Percentiles rank a stretch among this genome's conserved stretches.
These are phyloP conservation scores for Calephelis virginiensis DNA, from an alignment of 1,140 invertebrate genomes.

Conservation along the genomic window DNA sequence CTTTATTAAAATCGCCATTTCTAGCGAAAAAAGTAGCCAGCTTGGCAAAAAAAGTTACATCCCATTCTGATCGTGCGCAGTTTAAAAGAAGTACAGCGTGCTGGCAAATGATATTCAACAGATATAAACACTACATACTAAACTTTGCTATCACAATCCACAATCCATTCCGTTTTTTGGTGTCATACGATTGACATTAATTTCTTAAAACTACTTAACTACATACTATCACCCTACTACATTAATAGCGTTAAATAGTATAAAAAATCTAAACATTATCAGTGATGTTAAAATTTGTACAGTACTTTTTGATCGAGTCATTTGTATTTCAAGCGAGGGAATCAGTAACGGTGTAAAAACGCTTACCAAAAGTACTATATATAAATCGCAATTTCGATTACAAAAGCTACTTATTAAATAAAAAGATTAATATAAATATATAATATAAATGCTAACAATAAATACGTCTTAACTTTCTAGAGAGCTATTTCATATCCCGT, in stretches of 20 bases:
- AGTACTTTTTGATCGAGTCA: constrained; percentile 16
- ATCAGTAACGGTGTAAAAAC: constrained; percentile 17
- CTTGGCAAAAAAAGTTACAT: too few relatives aligned
- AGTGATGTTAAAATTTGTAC: constrained; percentile 13
- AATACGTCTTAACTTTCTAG: constrained; percentile 38
- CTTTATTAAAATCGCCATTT: too few relatives aligned
- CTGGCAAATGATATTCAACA: constrained; percentile 15
- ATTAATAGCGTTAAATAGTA: constrained; percentile 11
- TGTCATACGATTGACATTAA: constrained; percentile 53
- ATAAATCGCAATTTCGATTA: constrained; percentile 19
- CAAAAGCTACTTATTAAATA: constrained; percentile 22
- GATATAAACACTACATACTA: constrained; percentile 7
- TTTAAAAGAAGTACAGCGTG: constrained; percentile 12
- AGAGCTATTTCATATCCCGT: constrained; percentile 28
- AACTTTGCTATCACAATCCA: constrained; percentile 45
- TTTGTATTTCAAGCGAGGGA: constrained; percentile 17
- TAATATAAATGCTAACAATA: constrained; percentile 35
- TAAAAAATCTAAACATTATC: constrained; percentile 20
- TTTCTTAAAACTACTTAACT: constrained; percentile 40
- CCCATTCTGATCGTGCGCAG: too few relatives aligned
- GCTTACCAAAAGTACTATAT: constrained; percentile 14
- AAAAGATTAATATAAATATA: constrained; percentile 25
- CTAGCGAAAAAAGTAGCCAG: too few relatives aligned
- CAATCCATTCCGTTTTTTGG: constrained; percentile 52
- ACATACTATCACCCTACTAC: constrained; percentile 26